phyloP scores from a whole-genome alignment of 1,140 invertebrate species.

The Caerostris extrusa region DNA sequence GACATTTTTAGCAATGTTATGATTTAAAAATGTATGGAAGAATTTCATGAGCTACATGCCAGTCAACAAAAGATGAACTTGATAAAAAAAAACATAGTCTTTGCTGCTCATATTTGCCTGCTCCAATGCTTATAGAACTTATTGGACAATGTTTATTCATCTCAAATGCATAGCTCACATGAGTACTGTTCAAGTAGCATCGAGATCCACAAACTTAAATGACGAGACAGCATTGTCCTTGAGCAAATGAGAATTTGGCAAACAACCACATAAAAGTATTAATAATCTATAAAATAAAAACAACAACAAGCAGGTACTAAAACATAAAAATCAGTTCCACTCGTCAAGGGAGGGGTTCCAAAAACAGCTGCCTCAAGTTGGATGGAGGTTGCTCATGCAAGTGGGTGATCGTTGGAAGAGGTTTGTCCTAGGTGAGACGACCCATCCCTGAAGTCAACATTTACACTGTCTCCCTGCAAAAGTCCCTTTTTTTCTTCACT shows the following conservation, averaged over 20 bases:
- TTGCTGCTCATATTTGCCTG: too few species aligned
- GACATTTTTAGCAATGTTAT: too few species aligned
- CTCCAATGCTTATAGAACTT: not conserved
- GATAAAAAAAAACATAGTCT: too few species aligned
- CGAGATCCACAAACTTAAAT: conserved; percentile 11
- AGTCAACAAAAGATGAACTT: too few species aligned
- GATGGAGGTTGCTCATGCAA: conserved; percentile 7
- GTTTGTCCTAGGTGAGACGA: not conserved
- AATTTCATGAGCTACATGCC: too few species aligned
- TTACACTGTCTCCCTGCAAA: conserved; percentile 80
- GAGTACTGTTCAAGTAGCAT: not conserved
- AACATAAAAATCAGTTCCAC: conserved; percentile 4
- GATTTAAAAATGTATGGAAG: too few species aligned
- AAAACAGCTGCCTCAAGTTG: not conserved
- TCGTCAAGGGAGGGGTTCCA: not conserved
- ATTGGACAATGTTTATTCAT: not conserved
- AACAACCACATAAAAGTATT: not conserved
- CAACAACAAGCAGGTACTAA: conserved; percentile 32
- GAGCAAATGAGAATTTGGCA: conserved; percentile 26
- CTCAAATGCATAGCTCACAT: not conserved
- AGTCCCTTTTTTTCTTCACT: conserved; percentile 84
- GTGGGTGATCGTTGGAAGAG: not conserved
- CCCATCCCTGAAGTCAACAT: conserved; percentile 78
- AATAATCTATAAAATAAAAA: conserved; percentile 26
- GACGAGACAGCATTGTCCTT: not conserved